Percentiles rank a stretch among this genome's conserved stretches.
Conservation (phyloP, 1,140 invertebrate genomes). For the Penaeus chinensis region DNA sequence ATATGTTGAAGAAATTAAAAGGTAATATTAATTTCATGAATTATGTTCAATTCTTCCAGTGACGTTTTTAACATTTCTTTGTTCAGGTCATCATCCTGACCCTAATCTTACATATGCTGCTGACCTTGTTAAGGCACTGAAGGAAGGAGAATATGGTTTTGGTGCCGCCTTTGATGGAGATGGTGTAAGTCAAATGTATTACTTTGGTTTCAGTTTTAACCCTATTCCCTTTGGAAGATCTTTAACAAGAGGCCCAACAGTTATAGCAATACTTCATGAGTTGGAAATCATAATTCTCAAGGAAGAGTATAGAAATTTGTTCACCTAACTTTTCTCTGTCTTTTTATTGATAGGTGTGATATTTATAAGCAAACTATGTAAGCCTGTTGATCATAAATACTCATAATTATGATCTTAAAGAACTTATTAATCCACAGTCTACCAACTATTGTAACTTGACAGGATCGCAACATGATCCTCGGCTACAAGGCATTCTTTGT, state of each 20-base stretch:
- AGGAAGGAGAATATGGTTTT: slow-evolving; percentile 87
- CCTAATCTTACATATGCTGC: slow-evolving; percentile 96
- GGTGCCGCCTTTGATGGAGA: slow-evolving; percentile 99
- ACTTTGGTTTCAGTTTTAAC: slow-evolving; percentile 7
- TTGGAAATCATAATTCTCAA: too few relatives aligned
- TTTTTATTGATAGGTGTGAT: neutral
- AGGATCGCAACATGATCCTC: slow-evolving; percentile 97
- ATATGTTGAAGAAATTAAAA: neutral
- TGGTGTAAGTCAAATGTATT: slow-evolving; percentile 74
- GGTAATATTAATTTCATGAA: too few relatives aligned
- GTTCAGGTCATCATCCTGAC: slow-evolving; percentile 87
- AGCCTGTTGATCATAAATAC: too few relatives aligned
- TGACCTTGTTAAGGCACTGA: slow-evolving; percentile 81
- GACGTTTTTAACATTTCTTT: neutral
- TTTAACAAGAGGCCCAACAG: too few relatives aligned
- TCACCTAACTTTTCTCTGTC: neutral
- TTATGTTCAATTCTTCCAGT: too few relatives aligned
- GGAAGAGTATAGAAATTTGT: neutral
- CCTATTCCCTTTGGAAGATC: too few relatives aligned
- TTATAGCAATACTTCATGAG: too few relatives aligned
- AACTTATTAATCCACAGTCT: too few relatives aligned
- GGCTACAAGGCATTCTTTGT: slow-evolving; percentile 98
- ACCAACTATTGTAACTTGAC: slow-evolving; percentile 52
- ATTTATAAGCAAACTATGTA: too few relatives aligned
- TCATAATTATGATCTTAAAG: too few relatives aligned